Base-by-base conservation (phyloP, 1,140 invertebrate genomes). In the Drosophila insularis region DNA sequence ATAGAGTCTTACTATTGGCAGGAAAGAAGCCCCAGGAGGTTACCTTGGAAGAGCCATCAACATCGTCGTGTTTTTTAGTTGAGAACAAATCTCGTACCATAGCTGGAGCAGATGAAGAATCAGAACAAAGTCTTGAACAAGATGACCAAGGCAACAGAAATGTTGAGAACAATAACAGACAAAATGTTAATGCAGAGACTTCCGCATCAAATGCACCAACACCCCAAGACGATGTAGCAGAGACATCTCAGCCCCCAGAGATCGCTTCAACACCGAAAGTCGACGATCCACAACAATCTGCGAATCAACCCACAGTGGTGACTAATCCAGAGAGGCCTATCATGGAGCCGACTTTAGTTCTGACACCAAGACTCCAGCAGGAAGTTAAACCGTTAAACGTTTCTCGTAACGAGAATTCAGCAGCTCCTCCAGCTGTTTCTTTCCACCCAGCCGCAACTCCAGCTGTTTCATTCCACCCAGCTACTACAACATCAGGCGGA, bases 1-100 rank as follows among this genome's bases (percentile, higher is more conserved):
- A 94, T 71, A 90, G 85, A 23, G 89, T 94, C 13, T 64, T 94
- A 27, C 27, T 73, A 7, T 21, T 81, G 46, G 60, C 81, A 0
- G 86, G 90, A 4, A 80, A 85, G 80, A 63, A 80, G 86, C 23
- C 10, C 4, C 90, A 68, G 37, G 76, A 60, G 8, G 59, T 69
- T 19, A n/a, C 39, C 39, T 37, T 37, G 4, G 35, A 37, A 32
- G 6, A 31, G 13, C 61, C 14, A 7, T 17, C 35, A 13, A 37
- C 35, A 4, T 37, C 35, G 1, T 13, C 13, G 0, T 10, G 63
- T 37, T 0, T 13, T 13, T 13, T 37, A 37, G 11, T 37, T 4
- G 35, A n/a, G 2, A 43, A 37, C 31, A 23, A 10, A 3, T 2
- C 2, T 13, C 71, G 80, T 17, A 79, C 50, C 46, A 77, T 80